These are phyloP conservation scores for Apodemia zela DNA, from an alignment of 2,888 invertebrate species.

Conservation along the genomic window DNA sequence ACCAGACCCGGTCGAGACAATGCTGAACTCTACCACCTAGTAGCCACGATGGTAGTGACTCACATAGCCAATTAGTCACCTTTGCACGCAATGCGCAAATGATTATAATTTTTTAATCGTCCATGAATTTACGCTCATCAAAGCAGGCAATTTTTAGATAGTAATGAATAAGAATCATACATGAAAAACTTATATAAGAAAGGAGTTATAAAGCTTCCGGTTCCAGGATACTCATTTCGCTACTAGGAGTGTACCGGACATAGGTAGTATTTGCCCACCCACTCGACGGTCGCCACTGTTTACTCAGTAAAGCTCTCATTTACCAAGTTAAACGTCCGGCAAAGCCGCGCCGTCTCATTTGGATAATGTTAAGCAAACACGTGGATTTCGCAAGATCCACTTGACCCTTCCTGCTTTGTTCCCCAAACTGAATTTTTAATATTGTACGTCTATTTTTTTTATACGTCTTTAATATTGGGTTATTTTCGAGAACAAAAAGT, in stretches of 20 bases:
- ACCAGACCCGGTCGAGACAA: too few relatives aligned
- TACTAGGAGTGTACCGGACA: slow-evolving; percentile 26
- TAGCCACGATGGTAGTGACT: too few relatives aligned
- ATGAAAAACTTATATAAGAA: too few relatives aligned
- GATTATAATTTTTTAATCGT: too few relatives aligned
- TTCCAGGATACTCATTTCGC: slow-evolving; percentile 10
- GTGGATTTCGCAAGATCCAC: slow-evolving; percentile 23
- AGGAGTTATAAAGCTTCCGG: too few relatives aligned
- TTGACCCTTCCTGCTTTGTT: slow-evolving; percentile 18
- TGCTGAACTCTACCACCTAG: too few relatives aligned
- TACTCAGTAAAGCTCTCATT: slow-evolving; percentile 65
- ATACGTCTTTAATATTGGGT: too few relatives aligned
- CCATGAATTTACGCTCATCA: too few relatives aligned
- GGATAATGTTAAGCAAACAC: slow-evolving; percentile 49
- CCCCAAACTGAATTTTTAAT: slow-evolving; percentile 22
- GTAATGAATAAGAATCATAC: too few relatives aligned
- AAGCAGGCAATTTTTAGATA: too few relatives aligned
- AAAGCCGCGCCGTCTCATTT: slow-evolving; percentile 59
- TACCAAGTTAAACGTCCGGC: slow-evolving; percentile 63
- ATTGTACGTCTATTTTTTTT: background rate
- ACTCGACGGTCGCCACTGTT: slow-evolving; percentile 44
- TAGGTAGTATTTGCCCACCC: slow-evolving; percentile 43
- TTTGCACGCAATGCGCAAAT: too few relatives aligned
- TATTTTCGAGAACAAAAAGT: background rate
- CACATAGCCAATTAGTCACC: too few relatives aligned